Conservation (phyloP, 2,113 vertebrate species). For the Scolopax mira region DNA sequence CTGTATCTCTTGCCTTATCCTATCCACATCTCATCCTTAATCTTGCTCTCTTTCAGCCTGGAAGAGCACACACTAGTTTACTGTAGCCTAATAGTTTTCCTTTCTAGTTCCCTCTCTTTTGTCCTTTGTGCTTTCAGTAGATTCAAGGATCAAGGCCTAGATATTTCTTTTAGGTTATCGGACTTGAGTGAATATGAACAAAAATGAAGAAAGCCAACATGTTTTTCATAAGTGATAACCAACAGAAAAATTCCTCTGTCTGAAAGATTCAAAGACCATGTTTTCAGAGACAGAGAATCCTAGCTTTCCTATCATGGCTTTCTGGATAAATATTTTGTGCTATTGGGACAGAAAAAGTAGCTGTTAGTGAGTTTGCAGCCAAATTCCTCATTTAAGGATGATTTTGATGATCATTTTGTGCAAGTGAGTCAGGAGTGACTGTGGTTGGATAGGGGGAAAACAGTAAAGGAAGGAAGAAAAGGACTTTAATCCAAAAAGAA, state of each 20-base stretch:
- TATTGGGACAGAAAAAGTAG: not conserved
- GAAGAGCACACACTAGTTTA: not conserved
- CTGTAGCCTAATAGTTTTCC: not conserved
- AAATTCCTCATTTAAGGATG: not conserved
- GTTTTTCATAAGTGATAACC: constrained; percentile 49
- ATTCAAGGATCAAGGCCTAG: constrained; percentile 40
- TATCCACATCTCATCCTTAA: not conserved
- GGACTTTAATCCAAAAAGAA: too few species aligned
- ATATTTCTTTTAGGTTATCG: constrained; percentile 31
- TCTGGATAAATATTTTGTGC: constrained; percentile 15
- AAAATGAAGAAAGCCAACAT: constrained; percentile 51
- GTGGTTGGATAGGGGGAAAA: not conserved
- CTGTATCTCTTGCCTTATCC: not conserved
- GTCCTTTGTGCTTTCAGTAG: constrained; percentile 24
- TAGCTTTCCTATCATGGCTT: not conserved
- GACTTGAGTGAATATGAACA: not conserved
- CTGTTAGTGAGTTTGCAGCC: not conserved
- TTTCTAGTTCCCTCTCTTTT: not conserved
- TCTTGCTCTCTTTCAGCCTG: not conserved
- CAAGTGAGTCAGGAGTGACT: not conserved
- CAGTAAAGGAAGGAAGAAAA: not conserved
- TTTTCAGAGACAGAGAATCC: constrained; percentile 15
- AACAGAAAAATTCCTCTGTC: constrained; percentile 57
- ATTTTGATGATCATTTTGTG: not conserved
- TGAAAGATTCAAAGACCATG: constrained; percentile 44